A percentile compares a stretch with the other conserved stretches of the same genome.
These are phyloP conservation scores for Amblyraja radiata DNA, from an alignment of 2,797 vertebrate species.

Conservation along the genomic window DNA sequence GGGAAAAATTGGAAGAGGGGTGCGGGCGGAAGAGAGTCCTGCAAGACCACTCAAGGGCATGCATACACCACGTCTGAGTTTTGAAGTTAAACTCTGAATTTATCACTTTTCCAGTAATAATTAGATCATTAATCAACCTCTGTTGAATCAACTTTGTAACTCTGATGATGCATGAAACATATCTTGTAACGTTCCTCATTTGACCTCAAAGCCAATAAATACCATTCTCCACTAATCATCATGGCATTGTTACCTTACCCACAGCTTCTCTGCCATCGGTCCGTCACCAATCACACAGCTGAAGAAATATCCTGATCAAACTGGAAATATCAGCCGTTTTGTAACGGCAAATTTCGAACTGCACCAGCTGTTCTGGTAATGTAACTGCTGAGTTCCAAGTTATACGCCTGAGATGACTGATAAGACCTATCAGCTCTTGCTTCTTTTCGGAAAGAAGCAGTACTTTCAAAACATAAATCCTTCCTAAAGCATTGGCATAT, in stretches of 20 bases:
- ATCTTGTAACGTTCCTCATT: not conserved
- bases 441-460: not conserved
- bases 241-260: not conserved
- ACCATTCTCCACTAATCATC: not conserved
- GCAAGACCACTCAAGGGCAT: too few species aligned
- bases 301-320: not conserved
- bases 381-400: not conserved
- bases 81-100: not conserved
- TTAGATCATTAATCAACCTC: not conserved
- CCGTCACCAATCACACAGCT: not conserved
- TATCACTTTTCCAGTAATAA: not conserved
- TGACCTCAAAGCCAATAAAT: not conserved
- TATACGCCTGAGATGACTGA: not conserved
- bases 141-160: not conserved
- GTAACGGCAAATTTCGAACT: not conserved
- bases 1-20: too few species aligned
- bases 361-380: slow-evolving; percentile 11
- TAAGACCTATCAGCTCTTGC: not conserved
- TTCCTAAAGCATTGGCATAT: not conserved
- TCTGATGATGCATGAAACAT: not conserved
- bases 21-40: too few species aligned
- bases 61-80: not conserved
- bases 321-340: not conserved
- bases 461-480: not conserved
- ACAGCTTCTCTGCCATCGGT: not conserved